A percentile compares a stretch with the other conserved stretches of the same genome.
These are phyloP conservation scores for Adineta ricciae DNA, from an alignment of 2,888 invertebrate genomes.

Conservation along the genomic window DNA sequence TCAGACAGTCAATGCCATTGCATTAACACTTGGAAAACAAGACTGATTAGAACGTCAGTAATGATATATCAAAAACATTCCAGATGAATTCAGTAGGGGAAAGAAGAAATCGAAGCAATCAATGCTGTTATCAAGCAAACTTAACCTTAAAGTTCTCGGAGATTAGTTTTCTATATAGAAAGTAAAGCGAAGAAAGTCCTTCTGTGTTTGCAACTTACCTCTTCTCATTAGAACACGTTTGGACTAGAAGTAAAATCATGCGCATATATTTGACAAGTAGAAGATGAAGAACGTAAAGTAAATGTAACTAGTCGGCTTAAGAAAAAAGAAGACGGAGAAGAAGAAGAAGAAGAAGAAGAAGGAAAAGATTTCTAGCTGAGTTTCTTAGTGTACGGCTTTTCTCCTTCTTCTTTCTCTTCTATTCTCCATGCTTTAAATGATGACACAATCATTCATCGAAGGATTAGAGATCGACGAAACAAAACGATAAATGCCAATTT, in stretches of 20 bases:
- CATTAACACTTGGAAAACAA: not conserved
- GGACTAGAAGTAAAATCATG: not conserved
- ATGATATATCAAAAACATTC: not conserved
- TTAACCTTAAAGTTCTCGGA: not conserved
- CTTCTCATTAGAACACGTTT: not conserved
- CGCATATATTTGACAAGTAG: not conserved
- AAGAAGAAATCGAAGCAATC: too few relatives aligned
- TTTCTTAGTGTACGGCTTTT: not conserved
- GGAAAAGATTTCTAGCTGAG: not conserved
- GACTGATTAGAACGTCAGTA: not conserved
- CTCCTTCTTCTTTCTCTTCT: not conserved
- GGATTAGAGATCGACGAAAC: not conserved
- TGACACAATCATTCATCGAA: not conserved
- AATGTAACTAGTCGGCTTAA: not conserved
- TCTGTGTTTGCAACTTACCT: not conserved
- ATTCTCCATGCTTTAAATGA: not conserved
- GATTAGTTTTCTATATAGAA: too few relatives aligned
- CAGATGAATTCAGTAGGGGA: too few relatives aligned
- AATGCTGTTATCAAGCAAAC: not conserved
- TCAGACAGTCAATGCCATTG: not conserved
- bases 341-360: not conserved
- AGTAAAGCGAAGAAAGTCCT: not conserved
- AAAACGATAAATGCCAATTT: not conserved
- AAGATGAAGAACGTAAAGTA: not conserved
- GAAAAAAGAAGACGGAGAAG: not conserved